Evolutionary conservation across 2,797 vertebrate species (phyloP).

Genomic region (Columba guinea): DNA sequence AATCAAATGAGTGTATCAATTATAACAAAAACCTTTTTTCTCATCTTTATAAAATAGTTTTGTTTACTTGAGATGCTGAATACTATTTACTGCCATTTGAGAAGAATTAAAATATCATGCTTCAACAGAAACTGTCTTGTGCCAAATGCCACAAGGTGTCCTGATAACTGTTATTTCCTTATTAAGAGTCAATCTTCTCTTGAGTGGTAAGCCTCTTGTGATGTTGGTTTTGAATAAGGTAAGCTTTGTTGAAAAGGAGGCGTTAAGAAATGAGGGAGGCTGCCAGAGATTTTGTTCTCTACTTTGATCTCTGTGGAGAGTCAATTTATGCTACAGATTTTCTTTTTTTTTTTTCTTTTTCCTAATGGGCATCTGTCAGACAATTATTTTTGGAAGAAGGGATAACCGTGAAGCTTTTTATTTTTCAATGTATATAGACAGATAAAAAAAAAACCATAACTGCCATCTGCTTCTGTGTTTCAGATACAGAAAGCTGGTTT

Average conservation of each 20-base stretch:
- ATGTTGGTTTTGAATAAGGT: not conserved
- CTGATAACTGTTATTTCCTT: not conserved
- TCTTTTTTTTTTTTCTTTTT: not conserved
- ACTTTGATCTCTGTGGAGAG: not conserved
- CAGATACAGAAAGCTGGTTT: not conserved
- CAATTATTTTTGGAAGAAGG: not conserved
- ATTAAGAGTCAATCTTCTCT: not conserved
- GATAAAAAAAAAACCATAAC: not conserved
- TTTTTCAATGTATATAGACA: not conserved
- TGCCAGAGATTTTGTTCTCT: not conserved
- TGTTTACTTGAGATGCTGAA: not conserved
- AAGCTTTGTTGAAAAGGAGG: not conserved
- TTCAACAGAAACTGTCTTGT: not conserved
- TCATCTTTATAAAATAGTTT: not conserved
- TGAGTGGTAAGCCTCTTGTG: not conserved
- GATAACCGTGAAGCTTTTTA: fast-evolving
- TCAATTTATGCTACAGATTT: not conserved
- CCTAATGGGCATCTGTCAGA: not conserved
- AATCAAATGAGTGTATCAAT: not conserved
- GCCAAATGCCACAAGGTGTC: not conserved
- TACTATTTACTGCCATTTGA: not conserved
- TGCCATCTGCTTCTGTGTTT: not conserved
- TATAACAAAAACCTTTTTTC: fast-evolving
- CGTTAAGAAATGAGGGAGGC: not conserved
- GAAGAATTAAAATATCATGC: not conserved